Conservation (phyloP, 2,888 invertebrate genomes). For the Trachelus iudaicus region DNA sequence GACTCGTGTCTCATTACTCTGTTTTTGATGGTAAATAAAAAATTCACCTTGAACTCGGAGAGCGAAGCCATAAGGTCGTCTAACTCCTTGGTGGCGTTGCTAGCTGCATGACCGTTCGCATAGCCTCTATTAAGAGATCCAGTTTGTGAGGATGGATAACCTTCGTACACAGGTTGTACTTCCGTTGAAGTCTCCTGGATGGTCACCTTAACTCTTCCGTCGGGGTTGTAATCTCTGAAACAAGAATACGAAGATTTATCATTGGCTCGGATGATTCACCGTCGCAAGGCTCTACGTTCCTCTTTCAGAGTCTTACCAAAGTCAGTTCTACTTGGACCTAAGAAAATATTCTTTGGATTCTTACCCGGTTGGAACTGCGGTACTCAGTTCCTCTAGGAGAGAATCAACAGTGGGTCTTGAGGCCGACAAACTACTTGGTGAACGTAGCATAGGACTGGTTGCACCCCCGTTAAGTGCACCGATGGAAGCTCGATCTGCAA, state of each 20-base stretch:
- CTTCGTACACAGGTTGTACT: constrained; percentile 56
- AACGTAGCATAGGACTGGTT: constrained; percentile 57
- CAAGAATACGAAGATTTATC: constrained; percentile 14
- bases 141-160: constrained; percentile 48
- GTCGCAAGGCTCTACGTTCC: not conserved
- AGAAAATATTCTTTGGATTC: constrained; percentile 12
- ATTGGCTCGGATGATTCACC: constrained; percentile 9
- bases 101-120: constrained; percentile 70
- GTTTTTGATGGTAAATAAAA: not conserved
- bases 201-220: constrained; percentile 64
- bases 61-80: constrained; percentile 97
- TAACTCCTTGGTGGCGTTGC: constrained; percentile 92
- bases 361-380: constrained; percentile 83
- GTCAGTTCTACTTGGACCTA: not conserved
- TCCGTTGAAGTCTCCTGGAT: constrained; percentile 66
- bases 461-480: constrained; percentile 48
- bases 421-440: constrained; percentile 58
- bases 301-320: not conserved
- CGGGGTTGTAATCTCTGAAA: constrained; percentile 56
- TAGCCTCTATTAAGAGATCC: constrained; percentile 49
- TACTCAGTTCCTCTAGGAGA: constrained; percentile 86
- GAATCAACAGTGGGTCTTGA: constrained; percentile 87
- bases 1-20: not conserved
- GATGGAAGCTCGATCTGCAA: constrained; percentile 49
- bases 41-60: constrained; percentile 90